These are phyloP conservation scores for Hestina assimilis DNA, from an alignment of 1,140 invertebrate genomes.

Conservation along the genomic window DNA sequence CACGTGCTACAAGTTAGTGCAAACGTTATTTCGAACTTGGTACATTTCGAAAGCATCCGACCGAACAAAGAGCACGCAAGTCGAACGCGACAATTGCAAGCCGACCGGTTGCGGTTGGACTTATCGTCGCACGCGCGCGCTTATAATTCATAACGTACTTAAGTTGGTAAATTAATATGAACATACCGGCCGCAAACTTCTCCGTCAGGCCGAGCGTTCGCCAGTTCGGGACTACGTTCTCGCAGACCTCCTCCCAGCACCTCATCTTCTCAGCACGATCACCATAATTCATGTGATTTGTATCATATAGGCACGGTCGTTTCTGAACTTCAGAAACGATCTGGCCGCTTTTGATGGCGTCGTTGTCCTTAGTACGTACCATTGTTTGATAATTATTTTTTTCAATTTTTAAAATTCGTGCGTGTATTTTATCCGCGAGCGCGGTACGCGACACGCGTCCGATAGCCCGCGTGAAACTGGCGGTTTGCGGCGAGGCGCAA, in stretches of 20 bases:
- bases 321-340: constrained; percentile 66
- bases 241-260: constrained; percentile 68
- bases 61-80: constrained; percentile 67
- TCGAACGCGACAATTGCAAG: constrained; percentile 51
- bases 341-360: constrained; percentile 59
- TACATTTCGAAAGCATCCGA: constrained; percentile 63
- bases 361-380: constrained; percentile 60
- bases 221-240: constrained; percentile 63
- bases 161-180: constrained; percentile 36
- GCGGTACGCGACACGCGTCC: constrained; percentile 38
- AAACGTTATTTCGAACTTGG: constrained; percentile 50
- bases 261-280: constrained; percentile 62
- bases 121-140: constrained; percentile 36
- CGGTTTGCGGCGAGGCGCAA: constrained; percentile 50
- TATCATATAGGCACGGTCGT: constrained; percentile 60
- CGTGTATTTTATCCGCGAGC: constrained; percentile 29
- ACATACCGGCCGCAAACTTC: constrained; percentile 66
- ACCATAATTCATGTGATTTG: constrained; percentile 63
- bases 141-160: constrained; percentile 34
- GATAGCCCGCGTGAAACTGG: constrained; percentile 69
- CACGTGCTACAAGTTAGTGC: constrained; percentile 39
- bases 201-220: constrained; percentile 45
- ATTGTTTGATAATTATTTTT: constrained; percentile 39
- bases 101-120: constrained; percentile 42
- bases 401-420: constrained; percentile 37